A percentile compares a stretch with the other conserved stretches of the same genome.
phyloP scores from a whole-genome alignment of 2,113 vertebrate species.

The Macquaria ambigua region DNA sequence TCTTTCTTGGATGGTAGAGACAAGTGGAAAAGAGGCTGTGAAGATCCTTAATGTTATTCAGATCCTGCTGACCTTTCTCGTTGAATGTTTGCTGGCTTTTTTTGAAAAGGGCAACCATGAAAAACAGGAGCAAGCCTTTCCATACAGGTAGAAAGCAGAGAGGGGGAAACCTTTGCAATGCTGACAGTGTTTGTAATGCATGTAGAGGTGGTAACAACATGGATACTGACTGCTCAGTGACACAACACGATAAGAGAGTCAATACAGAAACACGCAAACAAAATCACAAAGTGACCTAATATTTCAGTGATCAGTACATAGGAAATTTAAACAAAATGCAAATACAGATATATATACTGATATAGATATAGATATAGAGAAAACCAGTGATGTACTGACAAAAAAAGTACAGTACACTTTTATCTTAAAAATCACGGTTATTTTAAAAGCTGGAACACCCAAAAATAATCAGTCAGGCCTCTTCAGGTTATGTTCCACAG shows the following conservation, averaged over 20 bases:
- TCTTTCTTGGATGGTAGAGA: slow-evolving; percentile 5
- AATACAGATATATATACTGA: background rate
- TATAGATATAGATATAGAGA: background rate
- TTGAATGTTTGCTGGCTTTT: slow-evolving; percentile 64
- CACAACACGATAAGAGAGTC: background rate
- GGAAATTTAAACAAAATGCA: background rate
- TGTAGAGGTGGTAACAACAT: slow-evolving; percentile 39
- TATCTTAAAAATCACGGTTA: no score
- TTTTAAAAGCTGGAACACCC: no score
- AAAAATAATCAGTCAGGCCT: background rate
- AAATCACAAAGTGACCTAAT: background rate
- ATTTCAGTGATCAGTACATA: background rate
- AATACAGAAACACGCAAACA: background rate
- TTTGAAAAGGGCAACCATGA: slow-evolving; percentile 77
- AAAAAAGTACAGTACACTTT: no score
- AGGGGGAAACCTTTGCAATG: slow-evolving; percentile 17
- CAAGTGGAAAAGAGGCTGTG: slow-evolving; percentile 10
- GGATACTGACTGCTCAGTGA: slow-evolving; percentile 8
- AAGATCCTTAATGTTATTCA: slow-evolving; percentile 63
- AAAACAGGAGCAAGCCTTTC: slow-evolving; percentile 44
- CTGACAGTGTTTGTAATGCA: slow-evolving; percentile 12
- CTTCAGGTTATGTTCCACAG: background rate
- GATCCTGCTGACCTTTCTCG: slow-evolving; percentile 75
- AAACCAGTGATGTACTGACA: no score
- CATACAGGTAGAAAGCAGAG: slow-evolving; percentile 23